A percentile compares a stretch with the other conserved stretches of the same genome.
Conservation (phyloP, 2,888 invertebrate species). For the Flabesymbios commensalis region DNA sequence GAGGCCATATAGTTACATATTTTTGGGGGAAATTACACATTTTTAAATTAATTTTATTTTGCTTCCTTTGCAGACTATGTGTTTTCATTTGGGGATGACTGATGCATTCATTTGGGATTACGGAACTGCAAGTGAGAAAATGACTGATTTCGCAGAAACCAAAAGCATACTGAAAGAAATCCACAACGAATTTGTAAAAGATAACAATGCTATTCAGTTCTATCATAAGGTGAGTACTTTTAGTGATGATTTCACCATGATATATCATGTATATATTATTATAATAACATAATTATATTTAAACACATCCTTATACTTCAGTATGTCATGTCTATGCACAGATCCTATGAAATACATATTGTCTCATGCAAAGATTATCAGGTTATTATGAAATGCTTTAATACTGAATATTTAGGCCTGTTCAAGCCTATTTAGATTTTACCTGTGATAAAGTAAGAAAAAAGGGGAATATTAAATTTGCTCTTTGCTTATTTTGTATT, state of each 20-base stretch:
- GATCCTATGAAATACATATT: no score
- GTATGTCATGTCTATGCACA: no score
- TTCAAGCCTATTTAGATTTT: no score
- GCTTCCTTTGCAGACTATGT: conserved; percentile 42
- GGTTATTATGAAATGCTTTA: neutral
- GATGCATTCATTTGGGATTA: conserved; percentile 50
- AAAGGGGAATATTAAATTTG: no score
- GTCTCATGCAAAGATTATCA: no score
- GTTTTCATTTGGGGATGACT: conserved; percentile 55
- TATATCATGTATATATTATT: neutral
- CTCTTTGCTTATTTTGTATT: no score
- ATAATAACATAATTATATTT: neutral
- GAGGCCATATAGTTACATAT: no score
- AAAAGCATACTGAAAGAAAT: conserved; percentile 44
- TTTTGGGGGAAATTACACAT: no score
- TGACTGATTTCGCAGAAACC: conserved; percentile 42
- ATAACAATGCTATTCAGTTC: conserved; percentile 21
- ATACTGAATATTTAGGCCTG: no score
- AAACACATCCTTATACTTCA: no score
- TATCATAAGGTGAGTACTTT: conserved; percentile 25
- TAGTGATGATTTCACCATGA: neutral
- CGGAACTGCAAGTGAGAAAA: conserved; percentile 37
- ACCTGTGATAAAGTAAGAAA: no score
- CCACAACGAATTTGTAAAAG: conserved; percentile 42
- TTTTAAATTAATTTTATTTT: no score